A percentile compares a stretch with the other conserved stretches of the same genome.
phyloP scores from a whole-genome alignment of 2,113 vertebrate species.

The Planiliza haematocheilus region DNA sequence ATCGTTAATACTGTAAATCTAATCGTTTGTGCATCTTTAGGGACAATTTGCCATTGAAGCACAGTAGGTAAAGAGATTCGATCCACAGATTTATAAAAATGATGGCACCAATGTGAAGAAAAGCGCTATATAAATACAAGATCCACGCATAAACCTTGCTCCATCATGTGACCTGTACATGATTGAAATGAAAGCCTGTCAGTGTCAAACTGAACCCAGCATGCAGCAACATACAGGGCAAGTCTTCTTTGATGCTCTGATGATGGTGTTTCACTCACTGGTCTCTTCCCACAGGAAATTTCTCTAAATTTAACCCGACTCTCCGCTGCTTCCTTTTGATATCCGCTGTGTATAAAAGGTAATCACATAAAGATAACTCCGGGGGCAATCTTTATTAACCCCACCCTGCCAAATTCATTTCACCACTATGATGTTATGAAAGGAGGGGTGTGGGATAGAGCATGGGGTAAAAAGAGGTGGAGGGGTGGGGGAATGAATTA shows the following conservation, averaged over 20 bases:
- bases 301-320: conserved; percentile 31
- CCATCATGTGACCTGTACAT: conserved; percentile 16
- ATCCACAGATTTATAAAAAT: too few relatives aligned
- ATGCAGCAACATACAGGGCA: background rate
- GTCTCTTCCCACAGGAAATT: conserved; percentile 23
- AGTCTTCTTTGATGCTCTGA: conserved; percentile 33
- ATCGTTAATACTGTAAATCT: too few relatives aligned
- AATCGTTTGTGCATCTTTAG: too few relatives aligned
- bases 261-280: conserved; percentile 32
- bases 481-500: conserved; percentile 29
- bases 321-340: conserved; percentile 54
- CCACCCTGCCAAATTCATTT: conserved; percentile 67
- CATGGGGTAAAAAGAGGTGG: background rate
- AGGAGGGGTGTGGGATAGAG: conserved; percentile 1
- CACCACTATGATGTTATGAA: conserved; percentile 49
- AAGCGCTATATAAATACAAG: background rate
- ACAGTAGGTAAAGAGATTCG: too few relatives aligned
- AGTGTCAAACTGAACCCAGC: conserved; percentile 32
- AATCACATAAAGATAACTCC: conserved; percentile 67
- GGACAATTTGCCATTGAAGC: too few relatives aligned
- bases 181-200: conserved; percentile 20
- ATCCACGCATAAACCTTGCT: background rate
- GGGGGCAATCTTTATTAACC: conserved; percentile 72
- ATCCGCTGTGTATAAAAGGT: conserved; percentile 63
- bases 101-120: too few relatives aligned